phyloP scores from a whole-genome alignment of 2,113 vertebrate species.

The Pelvicachromis taeniatus region DNA sequence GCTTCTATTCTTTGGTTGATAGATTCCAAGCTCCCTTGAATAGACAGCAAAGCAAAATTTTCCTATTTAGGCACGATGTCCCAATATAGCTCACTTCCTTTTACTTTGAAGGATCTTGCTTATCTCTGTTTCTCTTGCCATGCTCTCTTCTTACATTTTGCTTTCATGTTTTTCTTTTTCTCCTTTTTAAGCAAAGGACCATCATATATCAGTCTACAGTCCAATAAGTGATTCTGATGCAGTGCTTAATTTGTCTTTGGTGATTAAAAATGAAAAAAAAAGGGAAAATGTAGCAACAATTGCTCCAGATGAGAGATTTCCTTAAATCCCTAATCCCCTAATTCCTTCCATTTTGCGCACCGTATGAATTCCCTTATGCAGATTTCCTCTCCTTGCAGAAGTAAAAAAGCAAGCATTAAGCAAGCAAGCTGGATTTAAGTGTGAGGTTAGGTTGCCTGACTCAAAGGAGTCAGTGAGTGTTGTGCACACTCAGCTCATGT shows the following conservation, averaged over 20 bases:
- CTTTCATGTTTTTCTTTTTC: neutral
- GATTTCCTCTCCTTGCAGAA: conserved; percentile 2
- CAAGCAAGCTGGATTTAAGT: conserved; percentile 12
- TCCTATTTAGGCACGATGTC: neutral
- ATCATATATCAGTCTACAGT: neutral
- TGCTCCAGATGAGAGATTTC: conserved; percentile 20
- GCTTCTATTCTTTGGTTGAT: neutral
- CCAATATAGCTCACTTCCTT: neutral
- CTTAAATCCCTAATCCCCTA: conserved; percentile 32
- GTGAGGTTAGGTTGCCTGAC: conserved; percentile 2
- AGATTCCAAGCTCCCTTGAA: neutral
- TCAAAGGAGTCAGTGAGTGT: neutral
- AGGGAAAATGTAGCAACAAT: neutral
- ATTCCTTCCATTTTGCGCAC: conserved; percentile 9
- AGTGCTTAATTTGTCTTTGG: neutral
- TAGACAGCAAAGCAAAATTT: conserved; percentile 4
- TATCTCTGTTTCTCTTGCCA: neutral
- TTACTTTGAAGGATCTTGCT: neutral
- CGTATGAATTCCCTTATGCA: conserved; percentile 18
- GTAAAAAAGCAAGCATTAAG: conserved; percentile 18
- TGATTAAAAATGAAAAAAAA: neutral
- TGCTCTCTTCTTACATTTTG: neutral
- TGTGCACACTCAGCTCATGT: neutral
- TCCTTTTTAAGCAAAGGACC: neutral
- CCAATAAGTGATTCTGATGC: neutral